Conservation (phyloP, 2,888 invertebrate species). For the Drosophila tanythrix region DNA sequence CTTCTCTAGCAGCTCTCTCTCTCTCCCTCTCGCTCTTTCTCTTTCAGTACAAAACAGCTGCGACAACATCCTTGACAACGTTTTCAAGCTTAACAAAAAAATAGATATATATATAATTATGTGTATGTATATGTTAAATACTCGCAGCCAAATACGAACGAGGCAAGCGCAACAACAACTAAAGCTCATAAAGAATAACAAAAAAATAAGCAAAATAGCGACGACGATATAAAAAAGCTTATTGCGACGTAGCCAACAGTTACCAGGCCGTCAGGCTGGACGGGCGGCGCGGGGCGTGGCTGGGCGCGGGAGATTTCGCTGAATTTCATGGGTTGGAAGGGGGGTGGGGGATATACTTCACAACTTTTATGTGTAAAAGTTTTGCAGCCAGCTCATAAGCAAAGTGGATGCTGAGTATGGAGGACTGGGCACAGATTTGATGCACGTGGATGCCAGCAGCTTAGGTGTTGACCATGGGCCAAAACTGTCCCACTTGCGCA, state of each 20-base stretch:
- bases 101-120: neutral
- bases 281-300: neutral
- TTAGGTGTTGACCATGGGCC: conserved; percentile 64
- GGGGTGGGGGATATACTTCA: neutral
- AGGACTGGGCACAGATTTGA: conserved; percentile 14
- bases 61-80: conserved; percentile 50
- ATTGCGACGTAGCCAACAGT: conserved; percentile 55
- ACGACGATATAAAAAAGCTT: conserved; percentile 36
- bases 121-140: conserved; percentile 50
- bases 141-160: conserved; percentile 25
- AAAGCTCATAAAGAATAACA: conserved; percentile 35
- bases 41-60: conserved; percentile 21
- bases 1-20: conserved; percentile 6
- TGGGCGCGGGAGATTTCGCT: neutral
- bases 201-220: conserved; percentile 30
- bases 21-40: neutral
- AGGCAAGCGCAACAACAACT: conserved; percentile 35
- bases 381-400: conserved; percentile 24
- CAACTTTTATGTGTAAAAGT: conserved; percentile 50
- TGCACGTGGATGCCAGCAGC: conserved; percentile 14
- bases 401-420: conserved; percentile 39
- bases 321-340: neutral
- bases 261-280: conserved; percentile 14
- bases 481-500: conserved; percentile 64
- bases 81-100: conserved; percentile 35